These are phyloP conservation scores for Leuciscus waleckii DNA, from an alignment of 2,797 vertebrate genomes.

Conservation along the genomic window DNA sequence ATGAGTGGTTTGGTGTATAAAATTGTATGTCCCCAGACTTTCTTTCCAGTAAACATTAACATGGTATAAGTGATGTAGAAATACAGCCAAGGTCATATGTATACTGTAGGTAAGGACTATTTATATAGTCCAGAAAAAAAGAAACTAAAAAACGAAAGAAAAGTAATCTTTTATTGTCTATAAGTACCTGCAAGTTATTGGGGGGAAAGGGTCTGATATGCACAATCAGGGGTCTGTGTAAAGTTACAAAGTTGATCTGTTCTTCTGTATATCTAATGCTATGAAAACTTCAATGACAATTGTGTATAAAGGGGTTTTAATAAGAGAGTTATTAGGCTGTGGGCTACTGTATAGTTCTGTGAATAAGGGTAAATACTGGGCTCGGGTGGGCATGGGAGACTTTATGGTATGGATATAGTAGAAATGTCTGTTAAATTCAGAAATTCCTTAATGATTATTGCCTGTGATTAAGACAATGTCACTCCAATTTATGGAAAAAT, in stretches of 20 bases:
- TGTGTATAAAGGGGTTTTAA: conserved; percentile 75
- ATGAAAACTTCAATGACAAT: conserved; percentile 81
- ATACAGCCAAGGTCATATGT: conserved; percentile 61
- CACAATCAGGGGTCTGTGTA: conserved; percentile 79
- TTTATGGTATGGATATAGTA: conserved; percentile 62
- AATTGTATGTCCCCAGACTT: conserved; percentile 52
- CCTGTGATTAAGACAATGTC: conserved; percentile 86
- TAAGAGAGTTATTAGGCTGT: conserved; percentile 72
- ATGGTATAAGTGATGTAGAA: conserved; percentile 65
- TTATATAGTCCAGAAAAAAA: conserved; percentile 36
- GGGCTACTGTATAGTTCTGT: conserved; percentile 79
- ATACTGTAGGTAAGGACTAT: conserved; percentile 52
- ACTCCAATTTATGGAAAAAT: conserved; percentile 78
- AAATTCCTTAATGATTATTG: conserved; percentile 82
- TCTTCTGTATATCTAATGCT: conserved; percentile 77
- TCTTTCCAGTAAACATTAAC: conserved; percentile 63
- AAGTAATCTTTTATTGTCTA: conserved; percentile 59
- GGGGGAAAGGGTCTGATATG: conserved; percentile 77
- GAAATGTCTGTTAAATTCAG: conserved; percentile 76
- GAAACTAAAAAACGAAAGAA: conserved; percentile 30
- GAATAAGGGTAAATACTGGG: conserved; percentile 71
- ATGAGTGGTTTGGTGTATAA: conserved; percentile 59
- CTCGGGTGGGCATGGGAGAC: conserved; percentile 72
- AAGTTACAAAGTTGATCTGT: conserved; percentile 73
- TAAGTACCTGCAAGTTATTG: conserved; percentile 74